These are phyloP conservation scores for Paralichthys olivaceus DNA, from an alignment of 2,113 vertebrate species.

Conservation along the genomic window DNA sequence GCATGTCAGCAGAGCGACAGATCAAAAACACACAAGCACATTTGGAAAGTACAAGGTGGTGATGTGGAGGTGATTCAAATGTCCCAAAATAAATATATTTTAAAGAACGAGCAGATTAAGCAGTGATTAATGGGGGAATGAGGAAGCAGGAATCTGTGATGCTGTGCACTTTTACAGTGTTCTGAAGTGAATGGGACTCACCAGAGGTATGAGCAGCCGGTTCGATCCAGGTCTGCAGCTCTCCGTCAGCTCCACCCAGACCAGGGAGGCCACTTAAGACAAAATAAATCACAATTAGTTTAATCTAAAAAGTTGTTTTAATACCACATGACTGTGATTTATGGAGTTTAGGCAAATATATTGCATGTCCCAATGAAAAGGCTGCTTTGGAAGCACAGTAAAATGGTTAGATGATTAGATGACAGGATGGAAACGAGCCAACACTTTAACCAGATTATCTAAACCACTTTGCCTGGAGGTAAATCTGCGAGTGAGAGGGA, in stretches of 20 bases:
- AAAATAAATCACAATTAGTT: background rate
- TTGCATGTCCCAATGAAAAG: background rate
- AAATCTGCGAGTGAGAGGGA: background rate
- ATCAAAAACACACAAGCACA: conserved; percentile 30
- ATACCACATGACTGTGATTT: background rate
- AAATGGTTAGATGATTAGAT: background rate
- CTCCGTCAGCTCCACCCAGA: conserved; percentile 5
- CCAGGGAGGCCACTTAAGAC: background rate
- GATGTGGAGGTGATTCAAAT: conserved; percentile 15
- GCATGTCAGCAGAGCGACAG: conserved; percentile 30
- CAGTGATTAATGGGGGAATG: background rate
- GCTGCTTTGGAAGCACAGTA: background rate
- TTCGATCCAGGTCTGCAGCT: background rate
- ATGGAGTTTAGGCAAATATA: background rate
- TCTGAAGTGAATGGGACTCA: conserved; percentile 31
- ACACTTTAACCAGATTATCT: background rate
- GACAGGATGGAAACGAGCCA: background rate
- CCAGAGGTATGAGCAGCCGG: background rate
- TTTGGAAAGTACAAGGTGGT: background rate
- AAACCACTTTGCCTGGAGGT: background rate
- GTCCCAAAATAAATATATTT: conserved; percentile 3
- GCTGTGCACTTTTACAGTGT: background rate
- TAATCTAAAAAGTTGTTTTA: background rate
- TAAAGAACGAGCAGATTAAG: background rate
- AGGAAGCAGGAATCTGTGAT: background rate